These are phyloP conservation scores for Chrysodeixis includens DNA, from an alignment of 2,888 invertebrate species.

Conservation along the genomic window DNA sequence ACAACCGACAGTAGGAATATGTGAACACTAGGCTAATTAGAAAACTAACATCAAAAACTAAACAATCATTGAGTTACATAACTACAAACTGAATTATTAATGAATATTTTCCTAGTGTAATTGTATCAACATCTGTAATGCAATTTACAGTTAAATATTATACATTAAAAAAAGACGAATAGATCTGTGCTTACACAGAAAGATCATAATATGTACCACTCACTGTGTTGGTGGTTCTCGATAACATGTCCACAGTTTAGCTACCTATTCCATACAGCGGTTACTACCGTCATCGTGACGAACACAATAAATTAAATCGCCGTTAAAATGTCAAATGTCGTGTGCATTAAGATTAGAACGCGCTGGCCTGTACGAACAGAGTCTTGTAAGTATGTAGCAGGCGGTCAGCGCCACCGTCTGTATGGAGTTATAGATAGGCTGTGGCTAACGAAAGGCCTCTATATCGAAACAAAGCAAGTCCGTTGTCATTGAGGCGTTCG, in stretches of 20 bases:
- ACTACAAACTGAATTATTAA: conserved; percentile 62
- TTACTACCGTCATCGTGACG: conserved; percentile 8
- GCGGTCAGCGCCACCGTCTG: conserved; percentile 11
- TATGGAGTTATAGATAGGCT: conserved; percentile 35
- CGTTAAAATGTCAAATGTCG: conserved; percentile 15
- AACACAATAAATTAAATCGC: conserved; percentile 37
- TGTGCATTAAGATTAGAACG: conserved; percentile 5
- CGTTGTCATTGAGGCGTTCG: conserved; percentile 55
- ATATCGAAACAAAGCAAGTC: conserved; percentile 59
- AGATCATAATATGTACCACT: conserved; percentile 62
- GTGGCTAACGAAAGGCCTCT: conserved; percentile 66
- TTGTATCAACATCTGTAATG: conserved; percentile 61
- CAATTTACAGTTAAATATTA: conserved; percentile 63
- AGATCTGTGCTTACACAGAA: conserved; percentile 60
- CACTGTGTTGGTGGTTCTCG: conserved; percentile 44
- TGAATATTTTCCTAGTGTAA: conserved; percentile 52
- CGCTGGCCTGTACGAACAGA: not conserved
- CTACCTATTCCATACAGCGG: conserved; percentile 41
- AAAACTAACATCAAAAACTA: conserved; percentile 83
- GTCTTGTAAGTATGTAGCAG: conserved; percentile 13
- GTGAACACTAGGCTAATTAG: conserved; percentile 78
- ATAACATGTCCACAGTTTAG: conserved; percentile 52
- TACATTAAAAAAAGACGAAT: conserved; percentile 64
- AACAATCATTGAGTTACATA: conserved; percentile 71
- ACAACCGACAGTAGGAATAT: conserved; percentile 63